Evolutionary conservation across 1,140 invertebrate species (phyloP).

Genomic region (Ceratosolen solmsi): DNA sequence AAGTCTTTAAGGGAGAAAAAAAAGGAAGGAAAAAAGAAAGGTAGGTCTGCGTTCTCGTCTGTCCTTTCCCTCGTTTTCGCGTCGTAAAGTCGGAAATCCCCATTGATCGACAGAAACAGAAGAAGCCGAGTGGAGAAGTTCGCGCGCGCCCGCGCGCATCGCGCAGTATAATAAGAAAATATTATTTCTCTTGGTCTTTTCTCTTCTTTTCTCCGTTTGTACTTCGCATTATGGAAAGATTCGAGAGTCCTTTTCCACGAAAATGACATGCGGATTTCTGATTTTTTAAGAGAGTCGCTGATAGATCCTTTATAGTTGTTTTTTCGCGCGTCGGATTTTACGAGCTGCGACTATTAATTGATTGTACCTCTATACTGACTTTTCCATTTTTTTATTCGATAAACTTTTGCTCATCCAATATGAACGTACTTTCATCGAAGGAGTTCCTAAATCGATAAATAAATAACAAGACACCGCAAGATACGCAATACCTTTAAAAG

Average conservation of each 20-base stretch:
- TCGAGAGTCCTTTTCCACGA: conserved; percentile 30
- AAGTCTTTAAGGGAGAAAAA: conserved; percentile 7
- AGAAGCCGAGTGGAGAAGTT: conserved; percentile 20
- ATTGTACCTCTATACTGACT: background rate
- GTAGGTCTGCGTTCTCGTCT: background rate
- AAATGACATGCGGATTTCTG: background rate
- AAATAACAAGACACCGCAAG: background rate
- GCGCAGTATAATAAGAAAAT: conserved; percentile 33
- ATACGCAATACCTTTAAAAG: background rate
- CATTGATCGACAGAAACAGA: conserved; percentile 49
- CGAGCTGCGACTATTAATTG: background rate
- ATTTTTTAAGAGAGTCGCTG: background rate
- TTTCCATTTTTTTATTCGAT: background rate
- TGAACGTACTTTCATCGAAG: background rate
- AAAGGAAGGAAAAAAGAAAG: conserved; percentile 43
- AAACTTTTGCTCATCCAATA: background rate
- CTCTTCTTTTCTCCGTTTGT: conserved; percentile 38
- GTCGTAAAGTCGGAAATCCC: conserved; percentile 46
- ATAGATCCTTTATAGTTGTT: background rate
- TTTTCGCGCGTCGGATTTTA: conserved; percentile 3
- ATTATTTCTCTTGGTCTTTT: conserved; percentile 44
- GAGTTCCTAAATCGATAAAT: background rate
- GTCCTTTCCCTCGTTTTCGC: conserved; percentile 35
- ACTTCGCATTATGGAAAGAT: conserved; percentile 24
- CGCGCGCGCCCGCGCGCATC: background rate